Evolutionary conservation across 1,140 invertebrate species (phyloP).

Genomic region (Sycophaga agraensis): DNA sequence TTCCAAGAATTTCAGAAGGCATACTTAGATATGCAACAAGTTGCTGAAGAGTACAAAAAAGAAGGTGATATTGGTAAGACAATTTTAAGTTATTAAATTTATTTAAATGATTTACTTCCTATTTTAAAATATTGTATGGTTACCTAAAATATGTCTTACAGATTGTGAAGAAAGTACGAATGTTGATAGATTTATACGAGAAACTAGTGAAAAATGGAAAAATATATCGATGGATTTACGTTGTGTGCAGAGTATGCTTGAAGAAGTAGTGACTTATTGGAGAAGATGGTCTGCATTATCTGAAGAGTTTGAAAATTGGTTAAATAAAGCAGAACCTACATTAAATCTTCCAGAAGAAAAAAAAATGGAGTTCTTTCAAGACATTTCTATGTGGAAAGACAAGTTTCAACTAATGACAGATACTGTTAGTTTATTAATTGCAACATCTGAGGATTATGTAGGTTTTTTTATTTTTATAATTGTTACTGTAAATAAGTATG

Average conservation of each 20-base stretch:
- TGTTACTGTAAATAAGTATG: too few species aligned
- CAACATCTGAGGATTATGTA: constrained; percentile 74
- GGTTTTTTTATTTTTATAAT: constrained; percentile 13
- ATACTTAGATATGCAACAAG: constrained; percentile 87
- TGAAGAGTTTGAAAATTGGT: constrained; percentile 77
- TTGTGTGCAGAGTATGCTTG: constrained; percentile 84
- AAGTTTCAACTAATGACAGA: constrained; percentile 81
- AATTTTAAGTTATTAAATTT: not conserved
- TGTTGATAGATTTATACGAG: constrained; percentile 82
- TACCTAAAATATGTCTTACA: constrained; percentile 40
- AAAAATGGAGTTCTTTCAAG: constrained; percentile 86
- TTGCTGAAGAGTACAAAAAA: constrained; percentile 87
- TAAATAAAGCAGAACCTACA: constrained; percentile 77
- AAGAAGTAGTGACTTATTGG: constrained; percentile 89
- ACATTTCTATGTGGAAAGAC: constrained; percentile 87
- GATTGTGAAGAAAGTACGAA: constrained; percentile 73
- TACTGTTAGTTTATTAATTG: constrained; percentile 84
- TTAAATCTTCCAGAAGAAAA: constrained; percentile 78
- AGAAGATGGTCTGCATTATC: constrained; percentile 74
- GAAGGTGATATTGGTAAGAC: constrained; percentile 75
- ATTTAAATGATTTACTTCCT: not conserved
- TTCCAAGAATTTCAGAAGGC: constrained; percentile 94
- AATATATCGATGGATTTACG: constrained; percentile 85
- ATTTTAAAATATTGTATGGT: not conserved
- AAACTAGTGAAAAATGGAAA: constrained; percentile 86